Evolutionary conservation across 2,888 invertebrate genomes (phyloP).

Genomic region (Uloborus plumipes): DNA sequence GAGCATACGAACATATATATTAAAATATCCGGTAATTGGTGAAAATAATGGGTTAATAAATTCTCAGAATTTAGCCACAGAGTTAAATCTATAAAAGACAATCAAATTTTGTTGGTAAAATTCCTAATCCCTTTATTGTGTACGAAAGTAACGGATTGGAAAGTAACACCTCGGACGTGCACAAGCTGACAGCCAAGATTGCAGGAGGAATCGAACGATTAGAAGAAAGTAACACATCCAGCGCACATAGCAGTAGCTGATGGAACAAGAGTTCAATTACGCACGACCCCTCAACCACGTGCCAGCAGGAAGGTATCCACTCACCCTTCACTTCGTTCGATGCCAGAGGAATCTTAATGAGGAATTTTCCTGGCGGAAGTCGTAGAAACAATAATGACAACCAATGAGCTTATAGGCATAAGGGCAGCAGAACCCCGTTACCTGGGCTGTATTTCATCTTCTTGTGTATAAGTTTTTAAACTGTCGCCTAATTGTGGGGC

Average conservation of each 20-base stretch:
- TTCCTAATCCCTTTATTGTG: no score
- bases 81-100: no score
- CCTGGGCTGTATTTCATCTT: background rate
- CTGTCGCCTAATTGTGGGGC: constrained; percentile 25
- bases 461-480: constrained; percentile 10
- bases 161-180: no score
- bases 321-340: constrained; percentile 1
- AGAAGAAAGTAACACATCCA: no score
- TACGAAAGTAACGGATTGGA: no score
- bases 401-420: background rate
- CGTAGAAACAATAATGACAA: constrained; percentile 9
- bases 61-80: background rate
- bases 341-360: constrained; percentile 19
- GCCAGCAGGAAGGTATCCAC: background rate
- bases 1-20: no score
- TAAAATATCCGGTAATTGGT: no score
- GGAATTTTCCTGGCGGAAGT: constrained; percentile 20
- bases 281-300: background rate
- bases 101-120: no score
- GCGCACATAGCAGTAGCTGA: no score
- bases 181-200: no score
- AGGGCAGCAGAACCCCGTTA: constrained; percentile 25
- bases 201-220: no score
- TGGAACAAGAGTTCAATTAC: constrained; percentile 2
- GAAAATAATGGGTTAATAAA: no score